Base-by-base conservation (phyloP, 2,113 vertebrate species). In the Symphodus melops region DNA sequence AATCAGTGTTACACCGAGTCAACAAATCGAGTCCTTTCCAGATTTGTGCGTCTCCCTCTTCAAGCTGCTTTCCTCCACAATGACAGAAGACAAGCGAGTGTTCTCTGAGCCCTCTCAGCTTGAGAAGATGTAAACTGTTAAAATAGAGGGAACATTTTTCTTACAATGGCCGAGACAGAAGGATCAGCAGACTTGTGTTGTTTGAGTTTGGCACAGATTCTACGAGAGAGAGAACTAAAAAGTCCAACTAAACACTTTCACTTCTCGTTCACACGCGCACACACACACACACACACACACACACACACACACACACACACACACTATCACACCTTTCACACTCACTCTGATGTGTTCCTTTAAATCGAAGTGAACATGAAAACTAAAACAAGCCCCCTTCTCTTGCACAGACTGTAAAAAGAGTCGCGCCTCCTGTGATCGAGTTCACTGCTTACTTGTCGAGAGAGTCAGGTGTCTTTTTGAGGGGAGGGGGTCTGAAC, bases 401-500 rank as follows among this genome's bases (percentile, higher is more conserved):
- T n/a, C n/a, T n/a, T 0, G 12, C 41, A 12, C 21, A 46, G 23
- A 20, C 44, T 16, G 46, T 52, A 41, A 41, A 41, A 23, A 12
- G 16, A 0, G 5, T 33, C 8, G 12, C 14, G 21, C 5, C 19
- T 20, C 33, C 8, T 3, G 11, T n/a, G 48, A 36, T 11, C 0
- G 4, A 14, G 42, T 12, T 1, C 25, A 14, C 21, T 36, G 92
- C 96, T 95, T 91, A 97, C 96, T 95, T 97, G 91, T 97, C 96
- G 21, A 92, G 92, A 17, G 94, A 92, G 77, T 97, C 96, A 2
- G 95, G 94, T 2, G 96, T 95, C 91, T 95, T 97, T 91, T 97
- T 97, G 78, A 98, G 93, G 1, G 97, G 97, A 0, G 97, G 97
- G 5, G 97, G 96, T 48, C 96, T 94, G 82, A 94, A 95, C 90